Evolutionary conservation across 2,113 vertebrate genomes (phyloP).

Genomic region (Lepus europaeus): DNA sequence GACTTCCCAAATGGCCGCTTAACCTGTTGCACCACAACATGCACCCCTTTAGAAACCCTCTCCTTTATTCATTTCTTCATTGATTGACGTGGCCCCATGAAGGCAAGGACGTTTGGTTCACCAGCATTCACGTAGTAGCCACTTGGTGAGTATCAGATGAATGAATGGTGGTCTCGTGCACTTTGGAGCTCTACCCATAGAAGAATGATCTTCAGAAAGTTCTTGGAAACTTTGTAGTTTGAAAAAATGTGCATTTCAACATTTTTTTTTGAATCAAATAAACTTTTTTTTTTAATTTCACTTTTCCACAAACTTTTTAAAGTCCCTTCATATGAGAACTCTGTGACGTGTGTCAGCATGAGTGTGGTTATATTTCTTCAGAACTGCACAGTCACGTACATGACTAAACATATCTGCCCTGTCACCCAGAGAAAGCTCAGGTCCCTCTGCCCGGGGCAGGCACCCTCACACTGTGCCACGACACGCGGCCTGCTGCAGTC

Average conservation of each 20-base stretch:
- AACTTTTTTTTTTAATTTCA: no score
- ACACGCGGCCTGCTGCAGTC: not conserved
- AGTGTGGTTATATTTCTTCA: not conserved
- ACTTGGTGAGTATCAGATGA: conserved; percentile 4
- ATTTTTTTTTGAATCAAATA: no score
- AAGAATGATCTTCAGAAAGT: no score
- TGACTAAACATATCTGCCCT: not conserved
- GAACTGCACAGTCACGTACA: not conserved
- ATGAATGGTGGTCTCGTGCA: not conserved
- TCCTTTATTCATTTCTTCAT: not conserved
- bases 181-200: not conserved
- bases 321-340: not conserved
- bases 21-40: no score
- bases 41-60: not conserved
- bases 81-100: not conserved
- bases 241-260: no score
- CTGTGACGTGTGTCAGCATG: not conserved
- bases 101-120: not conserved
- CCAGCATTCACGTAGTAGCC: not conserved
- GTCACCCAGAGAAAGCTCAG: not conserved
- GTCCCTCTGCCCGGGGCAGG: not conserved
- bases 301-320: no score
- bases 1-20: no score
- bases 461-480: not conserved
- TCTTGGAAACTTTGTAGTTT: no score